Conservation (phyloP, 1,140 invertebrate species). For the Pollicipes pollicipes region DNA sequence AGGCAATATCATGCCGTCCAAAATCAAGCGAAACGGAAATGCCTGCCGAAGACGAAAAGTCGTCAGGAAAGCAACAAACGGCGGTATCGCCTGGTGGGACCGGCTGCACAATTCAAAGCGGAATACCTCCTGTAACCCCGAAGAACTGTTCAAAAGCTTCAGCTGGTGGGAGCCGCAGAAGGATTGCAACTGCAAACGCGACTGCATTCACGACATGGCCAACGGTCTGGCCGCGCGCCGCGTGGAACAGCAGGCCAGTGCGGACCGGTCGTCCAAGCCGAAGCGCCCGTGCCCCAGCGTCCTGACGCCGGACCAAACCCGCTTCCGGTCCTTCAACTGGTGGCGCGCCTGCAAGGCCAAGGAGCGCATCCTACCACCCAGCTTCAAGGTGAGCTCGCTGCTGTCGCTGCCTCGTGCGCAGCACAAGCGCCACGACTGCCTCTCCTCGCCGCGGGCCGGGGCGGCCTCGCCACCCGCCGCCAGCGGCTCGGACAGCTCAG, state of each 20-base stretch:
- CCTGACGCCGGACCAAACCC: neutral
- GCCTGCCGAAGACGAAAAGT: neutral
- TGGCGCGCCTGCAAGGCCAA: neutral
- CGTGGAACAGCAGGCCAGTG: neutral
- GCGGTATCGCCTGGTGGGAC: neutral
- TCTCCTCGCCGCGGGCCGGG: no score
- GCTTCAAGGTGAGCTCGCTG: neutral
- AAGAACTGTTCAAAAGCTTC: neutral
- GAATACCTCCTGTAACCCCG: neutral
- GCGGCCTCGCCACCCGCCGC: no score
- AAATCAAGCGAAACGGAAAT: constrained; percentile 36
- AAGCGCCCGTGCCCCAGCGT: neutral
- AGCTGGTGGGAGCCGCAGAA: neutral
- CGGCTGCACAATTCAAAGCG: neutral
- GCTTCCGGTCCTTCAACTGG: neutral
- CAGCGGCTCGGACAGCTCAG: neutral
- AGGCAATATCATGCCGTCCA: neutral
- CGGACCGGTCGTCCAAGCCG: neutral
- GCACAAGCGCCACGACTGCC: no score
- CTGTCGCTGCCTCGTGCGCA: no score
- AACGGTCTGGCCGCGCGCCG: neutral
- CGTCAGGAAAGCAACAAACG: neutral
- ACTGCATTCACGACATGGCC: neutral
- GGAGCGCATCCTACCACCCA: neutral
- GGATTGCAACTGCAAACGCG: neutral